Conservation (phyloP, 92 coral and sea anemone species). For the Zoanthus solanderi region DNA sequence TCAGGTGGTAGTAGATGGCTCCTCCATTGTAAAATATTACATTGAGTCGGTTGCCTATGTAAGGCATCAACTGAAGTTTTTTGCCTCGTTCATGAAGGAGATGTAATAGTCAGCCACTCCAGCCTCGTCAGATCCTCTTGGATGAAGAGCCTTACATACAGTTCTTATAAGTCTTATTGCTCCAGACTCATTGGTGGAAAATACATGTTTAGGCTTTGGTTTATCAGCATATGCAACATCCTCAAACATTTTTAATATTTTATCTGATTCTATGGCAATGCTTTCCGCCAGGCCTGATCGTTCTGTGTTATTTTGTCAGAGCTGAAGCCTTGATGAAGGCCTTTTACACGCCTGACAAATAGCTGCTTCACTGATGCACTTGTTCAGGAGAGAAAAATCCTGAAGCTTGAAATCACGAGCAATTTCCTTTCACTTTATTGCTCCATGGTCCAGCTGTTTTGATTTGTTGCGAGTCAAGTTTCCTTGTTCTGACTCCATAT, state of each 20-base stretch:
- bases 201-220: slow-evolving; percentile 3
- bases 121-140: slow-evolving; percentile 21
- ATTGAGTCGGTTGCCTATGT: not conserved
- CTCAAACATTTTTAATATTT: not conserved
- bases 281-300: too few relatives aligned
- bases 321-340: too few relatives aligned
- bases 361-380: too few relatives aligned
- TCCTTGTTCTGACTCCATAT: too few relatives aligned
- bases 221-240: slow-evolving; percentile 5
- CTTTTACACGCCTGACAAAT: too few relatives aligned
- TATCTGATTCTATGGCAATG: too few relatives aligned
- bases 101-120: slow-evolving; percentile 16
- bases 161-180: slow-evolving; percentile 1
- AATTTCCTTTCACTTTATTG: too few relatives aligned
- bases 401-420: too few relatives aligned
- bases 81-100: slow-evolving; percentile 9
- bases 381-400: too few relatives aligned
- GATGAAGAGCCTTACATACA: not conserved
- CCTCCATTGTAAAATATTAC: slow-evolving; percentile 15
- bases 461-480: too few relatives aligned
- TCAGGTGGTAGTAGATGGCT: not conserved
- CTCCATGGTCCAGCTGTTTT: too few relatives aligned
- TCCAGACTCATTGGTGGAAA: slow-evolving; percentile 16
- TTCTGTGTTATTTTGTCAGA: too few relatives aligned
- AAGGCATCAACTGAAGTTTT: slow-evolving; percentile 13